A percentile compares a stretch with the other conserved stretches of the same genome.
These are phyloP conservation scores for Drosophila simulans DNA, from an alignment of 1,140 invertebrate species.

Conservation along the genomic window DNA sequence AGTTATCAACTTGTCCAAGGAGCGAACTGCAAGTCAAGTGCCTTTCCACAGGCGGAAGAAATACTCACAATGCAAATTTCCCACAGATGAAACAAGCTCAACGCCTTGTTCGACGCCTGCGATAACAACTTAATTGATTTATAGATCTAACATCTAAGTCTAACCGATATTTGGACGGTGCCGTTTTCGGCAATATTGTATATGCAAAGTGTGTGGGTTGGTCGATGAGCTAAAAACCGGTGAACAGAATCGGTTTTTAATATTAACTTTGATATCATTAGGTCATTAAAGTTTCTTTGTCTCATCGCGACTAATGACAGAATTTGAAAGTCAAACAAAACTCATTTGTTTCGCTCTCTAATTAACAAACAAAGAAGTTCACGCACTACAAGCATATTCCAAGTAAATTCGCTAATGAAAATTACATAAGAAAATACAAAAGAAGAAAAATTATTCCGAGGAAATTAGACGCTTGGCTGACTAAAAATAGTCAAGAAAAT, in stretches of 20 bases:
- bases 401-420: slow-evolving; percentile 28
- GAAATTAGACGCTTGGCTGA: slow-evolving; percentile 47
- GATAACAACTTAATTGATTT: slow-evolving; percentile 47
- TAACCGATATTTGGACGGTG: slow-evolving; percentile 23
- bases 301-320: slow-evolving; percentile 39
- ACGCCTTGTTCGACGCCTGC: slow-evolving; percentile 41
- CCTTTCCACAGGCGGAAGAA: slow-evolving; percentile 38
- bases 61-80: slow-evolving; percentile 21
- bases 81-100: slow-evolving; percentile 20
- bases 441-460: slow-evolving; percentile 3
- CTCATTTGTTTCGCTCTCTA: slow-evolving; percentile 47
- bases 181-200: slow-evolving; percentile 15
- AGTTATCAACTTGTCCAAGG: slow-evolving; percentile 66
- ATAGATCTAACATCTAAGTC: slow-evolving; percentile 1
- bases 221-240: slow-evolving; percentile 7
- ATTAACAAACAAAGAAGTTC: slow-evolving; percentile 53
- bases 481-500: neutral
- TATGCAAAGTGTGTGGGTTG: slow-evolving; percentile 18
- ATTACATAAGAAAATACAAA: slow-evolving; percentile 59
- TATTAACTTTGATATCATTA: slow-evolving; percentile 14
- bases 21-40: slow-evolving; percentile 61
- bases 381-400: slow-evolving; percentile 44
- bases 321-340: slow-evolving; percentile 45
- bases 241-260: slow-evolving; percentile 35
- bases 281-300: slow-evolving; percentile 29